A percentile compares a stretch with the other conserved stretches of the same genome.
Evolutionary conservation across 2,888 invertebrate genomes (phyloP).

Genomic region (Melanargia galathea): DNA sequence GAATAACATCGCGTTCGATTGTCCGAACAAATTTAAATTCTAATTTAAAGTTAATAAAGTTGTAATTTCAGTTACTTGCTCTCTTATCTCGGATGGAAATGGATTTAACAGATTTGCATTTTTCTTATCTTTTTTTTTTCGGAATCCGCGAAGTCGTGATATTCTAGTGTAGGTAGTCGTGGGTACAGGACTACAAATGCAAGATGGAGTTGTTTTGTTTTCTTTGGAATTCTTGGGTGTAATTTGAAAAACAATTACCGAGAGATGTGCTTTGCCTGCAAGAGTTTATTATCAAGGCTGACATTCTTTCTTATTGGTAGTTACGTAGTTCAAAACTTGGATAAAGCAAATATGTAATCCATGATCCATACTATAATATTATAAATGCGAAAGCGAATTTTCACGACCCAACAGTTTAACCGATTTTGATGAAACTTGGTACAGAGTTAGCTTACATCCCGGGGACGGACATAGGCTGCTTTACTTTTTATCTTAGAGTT

Average conservation of each 20-base stretch:
- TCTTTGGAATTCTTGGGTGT: neutral
- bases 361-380: too few relatives aligned
- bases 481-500: too few relatives aligned
- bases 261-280: neutral
- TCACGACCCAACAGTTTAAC: too few relatives aligned
- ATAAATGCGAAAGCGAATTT: too few relatives aligned
- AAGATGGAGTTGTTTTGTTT: conserved; percentile 8
- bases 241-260: conserved; percentile 18
- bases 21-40: neutral
- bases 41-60: neutral
- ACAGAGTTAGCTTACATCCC: too few relatives aligned
- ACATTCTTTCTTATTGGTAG: too few relatives aligned
- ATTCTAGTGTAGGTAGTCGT: conserved; percentile 25
- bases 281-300: neutral
- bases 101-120: conserved; percentile 37
- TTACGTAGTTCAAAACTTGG: too few relatives aligned
- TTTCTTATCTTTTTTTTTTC: conserved; percentile 36
- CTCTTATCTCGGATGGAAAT: conserved; percentile 36
- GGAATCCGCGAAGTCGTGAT: conserved; percentile 36
- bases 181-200: conserved; percentile 17
- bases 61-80: neutral
- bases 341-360: too few relatives aligned
- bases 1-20: conserved; percentile 27
- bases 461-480: too few relatives aligned
- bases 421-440: too few relatives aligned